These are phyloP conservation scores for Drosophila auraria DNA, from an alignment of 1,140 invertebrate species.

Conservation along the genomic window DNA sequence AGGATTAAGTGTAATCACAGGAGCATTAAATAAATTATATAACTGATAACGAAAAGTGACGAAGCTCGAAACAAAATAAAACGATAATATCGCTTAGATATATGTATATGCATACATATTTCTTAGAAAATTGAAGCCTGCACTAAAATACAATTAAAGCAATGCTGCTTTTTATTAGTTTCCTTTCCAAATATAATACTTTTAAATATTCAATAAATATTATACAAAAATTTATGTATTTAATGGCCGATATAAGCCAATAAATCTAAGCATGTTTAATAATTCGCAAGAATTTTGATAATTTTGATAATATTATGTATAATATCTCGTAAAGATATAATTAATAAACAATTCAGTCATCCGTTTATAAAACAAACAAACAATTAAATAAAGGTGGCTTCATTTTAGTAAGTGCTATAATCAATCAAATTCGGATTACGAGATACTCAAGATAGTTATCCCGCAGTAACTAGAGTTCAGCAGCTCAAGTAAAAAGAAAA, in stretches of 20 bases:
- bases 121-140: neutral
- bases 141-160: neutral
- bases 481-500: neutral
- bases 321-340: neutral
- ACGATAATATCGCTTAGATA: neutral
- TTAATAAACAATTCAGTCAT: neutral
- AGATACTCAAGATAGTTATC: neutral
- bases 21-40: constrained; percentile 6
- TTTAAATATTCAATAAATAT: too few species aligned
- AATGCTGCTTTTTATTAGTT: too few species aligned
- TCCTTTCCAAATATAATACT: too few species aligned
- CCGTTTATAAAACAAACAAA: neutral
- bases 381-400: neutral
- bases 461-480: neutral
- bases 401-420: neutral
- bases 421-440: constrained; percentile 4
- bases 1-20: neutral
- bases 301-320: too few species aligned
- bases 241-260: too few species aligned
- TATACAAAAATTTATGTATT: too few species aligned
- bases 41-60: constrained; percentile 3
- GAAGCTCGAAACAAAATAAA: neutral
- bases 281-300: too few species aligned
- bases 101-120: too few species aligned
- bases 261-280: too few species aligned